phyloP scores from a whole-genome alignment of 2,797 vertebrate genomes.

The Ambastaia sidthimunki region DNA sequence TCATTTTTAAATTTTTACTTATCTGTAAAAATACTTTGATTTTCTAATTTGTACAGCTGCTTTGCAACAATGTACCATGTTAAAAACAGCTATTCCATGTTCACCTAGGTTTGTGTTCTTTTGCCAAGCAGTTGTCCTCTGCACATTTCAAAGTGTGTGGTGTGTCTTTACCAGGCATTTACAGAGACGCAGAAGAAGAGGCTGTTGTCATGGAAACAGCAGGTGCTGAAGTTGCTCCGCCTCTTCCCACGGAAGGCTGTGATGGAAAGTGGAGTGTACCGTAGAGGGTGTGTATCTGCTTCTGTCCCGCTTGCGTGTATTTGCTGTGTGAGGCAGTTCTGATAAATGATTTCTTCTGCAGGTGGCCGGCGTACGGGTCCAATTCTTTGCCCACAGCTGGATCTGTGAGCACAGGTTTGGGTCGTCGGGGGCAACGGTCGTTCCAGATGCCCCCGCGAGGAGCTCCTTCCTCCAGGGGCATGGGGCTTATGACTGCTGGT shows the following conservation, averaged over 20 bases:
- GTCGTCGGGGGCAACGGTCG: conserved; percentile 85
- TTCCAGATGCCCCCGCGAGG: conserved; percentile 90
- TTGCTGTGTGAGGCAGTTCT: not conserved
- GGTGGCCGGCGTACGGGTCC: conserved; percentile 90
- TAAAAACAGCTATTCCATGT: no score
- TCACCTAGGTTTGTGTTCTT: no score
- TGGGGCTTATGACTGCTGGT: conserved; percentile 85
- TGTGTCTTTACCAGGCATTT: conserved; percentile 80
- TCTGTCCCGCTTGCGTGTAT: not conserved
- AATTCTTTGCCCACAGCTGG: conserved; percentile 97
- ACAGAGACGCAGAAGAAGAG: conserved; percentile 95
- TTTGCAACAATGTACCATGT: no score
- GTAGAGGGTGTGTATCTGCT: conserved; percentile 84
- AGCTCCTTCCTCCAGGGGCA: conserved; percentile 80
- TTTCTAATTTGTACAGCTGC: no score
- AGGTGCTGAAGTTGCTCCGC: conserved; percentile 92
- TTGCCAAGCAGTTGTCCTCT: not conserved
- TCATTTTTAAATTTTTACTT: no score
- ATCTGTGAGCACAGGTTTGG: conserved; percentile 91
- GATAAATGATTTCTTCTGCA: conserved; percentile 63
- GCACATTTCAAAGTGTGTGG: not conserved
- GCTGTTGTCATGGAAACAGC: conserved; percentile 95
- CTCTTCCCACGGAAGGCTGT: conserved; percentile 91
- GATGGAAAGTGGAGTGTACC: conserved; percentile 90
- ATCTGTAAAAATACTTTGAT: no score